Evolutionary conservation across 2,113 vertebrate species (phyloP).

Genomic region (Odontesthes bonariensis): DNA sequence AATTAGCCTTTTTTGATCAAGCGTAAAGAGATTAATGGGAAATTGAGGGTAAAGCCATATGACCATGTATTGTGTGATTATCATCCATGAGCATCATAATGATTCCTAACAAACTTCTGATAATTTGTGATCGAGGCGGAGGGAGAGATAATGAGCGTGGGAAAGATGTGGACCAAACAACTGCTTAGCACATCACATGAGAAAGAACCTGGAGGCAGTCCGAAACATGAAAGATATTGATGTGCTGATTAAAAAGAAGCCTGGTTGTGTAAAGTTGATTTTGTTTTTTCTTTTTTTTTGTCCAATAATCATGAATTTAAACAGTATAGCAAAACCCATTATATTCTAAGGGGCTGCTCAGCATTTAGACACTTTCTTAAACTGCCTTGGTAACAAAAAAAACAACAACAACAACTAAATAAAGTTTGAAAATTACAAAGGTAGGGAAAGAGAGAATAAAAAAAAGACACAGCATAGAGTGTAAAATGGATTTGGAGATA

Average conservation of each 20-base stretch:
- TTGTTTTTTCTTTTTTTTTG: background rate
- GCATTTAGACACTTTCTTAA: background rate
- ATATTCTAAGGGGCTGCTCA: background rate
- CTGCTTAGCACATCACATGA: background rate
- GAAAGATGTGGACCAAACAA: constrained; percentile 10
- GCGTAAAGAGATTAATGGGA: constrained; percentile 11
- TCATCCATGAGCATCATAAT: constrained; percentile 16
- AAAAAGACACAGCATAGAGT: no score
- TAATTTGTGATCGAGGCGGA: background rate
- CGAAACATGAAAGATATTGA: constrained; percentile 15
- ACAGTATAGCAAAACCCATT: background rate
- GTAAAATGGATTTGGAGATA: no score
- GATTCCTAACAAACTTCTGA: constrained; percentile 18
- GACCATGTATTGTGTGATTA: constrained; percentile 16
- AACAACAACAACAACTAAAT: background rate
- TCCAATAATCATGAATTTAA: background rate
- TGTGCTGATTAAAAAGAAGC: background rate
- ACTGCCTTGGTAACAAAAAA: background rate
- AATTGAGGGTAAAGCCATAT: constrained; percentile 13
- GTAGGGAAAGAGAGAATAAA: no score
- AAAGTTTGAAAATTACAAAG: background rate
- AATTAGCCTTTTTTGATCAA: constrained; percentile 5
- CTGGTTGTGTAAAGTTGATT: background rate
- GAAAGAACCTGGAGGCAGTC: background rate
- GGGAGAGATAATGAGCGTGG: constrained; percentile 17